These are phyloP conservation scores for Acropora tenuis DNA, from an alignment of 64 coral and sea anemone genomes.

Conservation along the genomic window DNA sequence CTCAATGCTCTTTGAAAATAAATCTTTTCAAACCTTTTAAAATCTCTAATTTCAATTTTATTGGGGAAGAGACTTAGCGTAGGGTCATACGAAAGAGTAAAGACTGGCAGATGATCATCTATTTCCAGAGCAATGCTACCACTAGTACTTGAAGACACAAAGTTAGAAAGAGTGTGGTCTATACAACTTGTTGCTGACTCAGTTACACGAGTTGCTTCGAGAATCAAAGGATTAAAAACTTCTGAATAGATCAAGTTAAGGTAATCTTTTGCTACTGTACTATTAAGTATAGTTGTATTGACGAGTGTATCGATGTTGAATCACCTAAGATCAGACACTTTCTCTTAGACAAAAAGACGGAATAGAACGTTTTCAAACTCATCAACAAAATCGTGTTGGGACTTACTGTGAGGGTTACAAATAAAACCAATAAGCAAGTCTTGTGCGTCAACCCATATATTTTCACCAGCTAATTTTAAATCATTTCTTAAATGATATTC, in stretches of 20 bases:
- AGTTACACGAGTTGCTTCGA: conserved; percentile 1
- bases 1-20: neutral
- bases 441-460: too few species aligned
- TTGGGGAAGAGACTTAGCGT: neutral
- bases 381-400: conserved; percentile 1
- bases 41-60: conserved; percentile 9
- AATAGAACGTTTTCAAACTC: conserved; percentile 3
- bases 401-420: neutral
- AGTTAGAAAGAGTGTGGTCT: neutral
- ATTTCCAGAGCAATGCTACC: conserved; percentile 13
- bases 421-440: conserved; percentile 3
- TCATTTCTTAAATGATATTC: neutral
- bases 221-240: conserved; percentile 9
- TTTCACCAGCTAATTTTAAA: neutral
- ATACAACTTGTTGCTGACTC: conserved; percentile 8
- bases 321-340: conserved; percentile 13
- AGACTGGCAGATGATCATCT: conserved; percentile 17
- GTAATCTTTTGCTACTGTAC: conserved; percentile 48
- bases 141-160: conserved; percentile 16
- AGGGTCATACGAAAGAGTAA: neutral
- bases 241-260: conserved; percentile 14
- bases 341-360: conserved; percentile 7
- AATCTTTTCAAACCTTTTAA: neutral
- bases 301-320: neutral
- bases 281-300: neutral